Percentiles rank a stretch among this genome's conserved stretches.
Evolutionary conservation across 2,797 vertebrate genomes (phyloP).

Genomic region (Epinephelus coioides): DNA sequence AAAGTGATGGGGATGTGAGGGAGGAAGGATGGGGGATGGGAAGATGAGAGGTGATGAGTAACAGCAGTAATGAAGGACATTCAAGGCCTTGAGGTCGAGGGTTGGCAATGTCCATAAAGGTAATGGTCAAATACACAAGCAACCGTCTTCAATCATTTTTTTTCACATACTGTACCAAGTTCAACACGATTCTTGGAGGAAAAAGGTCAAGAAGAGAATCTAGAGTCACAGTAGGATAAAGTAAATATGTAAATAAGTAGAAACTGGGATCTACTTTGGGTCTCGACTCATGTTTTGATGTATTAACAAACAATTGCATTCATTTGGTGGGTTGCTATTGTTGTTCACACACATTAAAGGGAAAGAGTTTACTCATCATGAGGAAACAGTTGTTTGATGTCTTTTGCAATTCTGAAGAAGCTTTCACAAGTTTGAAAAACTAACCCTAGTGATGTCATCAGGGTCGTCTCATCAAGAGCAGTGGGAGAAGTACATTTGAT

Average conservation of each 20-base stretch:
- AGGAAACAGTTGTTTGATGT: neutral
- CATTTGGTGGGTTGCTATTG: neutral
- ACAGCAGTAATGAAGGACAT: conserved; percentile 62
- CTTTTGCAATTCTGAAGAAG: neutral
- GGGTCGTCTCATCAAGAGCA: too few relatives aligned
- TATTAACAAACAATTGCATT: neutral
- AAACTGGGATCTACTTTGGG: neutral
- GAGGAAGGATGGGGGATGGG: conserved; percentile 45
- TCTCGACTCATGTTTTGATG: neutral
- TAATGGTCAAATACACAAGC: conserved; percentile 16
- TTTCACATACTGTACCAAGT: neutral
- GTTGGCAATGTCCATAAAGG: conserved; percentile 26
- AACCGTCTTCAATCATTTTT: neutral
- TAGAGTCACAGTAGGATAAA: neutral
- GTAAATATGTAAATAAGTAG: too few relatives aligned
- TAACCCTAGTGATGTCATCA: too few relatives aligned
- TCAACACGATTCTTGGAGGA: neutral
- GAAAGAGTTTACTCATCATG: neutral
- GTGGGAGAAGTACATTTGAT: too few relatives aligned
- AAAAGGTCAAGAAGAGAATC: neutral
- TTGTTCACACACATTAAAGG: neutral
- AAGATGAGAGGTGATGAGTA: conserved; percentile 68
- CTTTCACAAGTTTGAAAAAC: neutral
- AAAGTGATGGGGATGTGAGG: conserved; percentile 52
- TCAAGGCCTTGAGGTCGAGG: conserved; percentile 29